Conservation (phyloP, 2,113 vertebrate species). For the Scalopus aquaticus region DNA sequence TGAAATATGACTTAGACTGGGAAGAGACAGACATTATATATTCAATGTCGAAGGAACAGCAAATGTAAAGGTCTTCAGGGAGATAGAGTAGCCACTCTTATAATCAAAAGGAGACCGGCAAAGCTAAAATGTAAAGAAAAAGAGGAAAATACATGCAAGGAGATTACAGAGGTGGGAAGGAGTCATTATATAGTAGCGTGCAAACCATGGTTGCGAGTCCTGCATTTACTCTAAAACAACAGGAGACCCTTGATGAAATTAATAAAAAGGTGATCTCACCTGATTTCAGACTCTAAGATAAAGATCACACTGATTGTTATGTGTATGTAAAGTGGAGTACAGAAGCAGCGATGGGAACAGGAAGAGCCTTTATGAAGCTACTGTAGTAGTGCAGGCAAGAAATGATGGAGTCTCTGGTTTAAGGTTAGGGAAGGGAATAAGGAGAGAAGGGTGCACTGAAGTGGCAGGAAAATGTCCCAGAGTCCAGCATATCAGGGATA, state of each 20-base stretch:
- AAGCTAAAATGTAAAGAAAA: background rate
- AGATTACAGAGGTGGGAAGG: background rate
- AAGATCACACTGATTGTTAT: background rate
- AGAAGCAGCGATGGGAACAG: background rate
- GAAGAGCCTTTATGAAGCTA: background rate
- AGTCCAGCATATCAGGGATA: rapidly evolving
- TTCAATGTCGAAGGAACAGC: background rate
- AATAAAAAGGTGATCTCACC: background rate
- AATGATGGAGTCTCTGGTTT: background rate
- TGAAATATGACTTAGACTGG: background rate
- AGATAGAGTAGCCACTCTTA: background rate
- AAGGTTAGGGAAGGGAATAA: background rate
- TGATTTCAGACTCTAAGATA: background rate
- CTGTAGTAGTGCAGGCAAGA: background rate
- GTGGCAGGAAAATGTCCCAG: background rate
- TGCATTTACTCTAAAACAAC: background rate
- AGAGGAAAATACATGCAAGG: background rate
- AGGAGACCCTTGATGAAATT: background rate
- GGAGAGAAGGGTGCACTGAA: rapidly evolving
- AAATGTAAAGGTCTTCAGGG: background rate
- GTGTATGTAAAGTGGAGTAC: background rate
- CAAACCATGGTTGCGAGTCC: background rate
- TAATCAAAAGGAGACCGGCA: background rate
- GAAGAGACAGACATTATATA: background rate
- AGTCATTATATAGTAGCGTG: background rate